Conservation (phyloP, 35 echinoderm and acorn worm species). For the Chiridota heheva region DNA sequence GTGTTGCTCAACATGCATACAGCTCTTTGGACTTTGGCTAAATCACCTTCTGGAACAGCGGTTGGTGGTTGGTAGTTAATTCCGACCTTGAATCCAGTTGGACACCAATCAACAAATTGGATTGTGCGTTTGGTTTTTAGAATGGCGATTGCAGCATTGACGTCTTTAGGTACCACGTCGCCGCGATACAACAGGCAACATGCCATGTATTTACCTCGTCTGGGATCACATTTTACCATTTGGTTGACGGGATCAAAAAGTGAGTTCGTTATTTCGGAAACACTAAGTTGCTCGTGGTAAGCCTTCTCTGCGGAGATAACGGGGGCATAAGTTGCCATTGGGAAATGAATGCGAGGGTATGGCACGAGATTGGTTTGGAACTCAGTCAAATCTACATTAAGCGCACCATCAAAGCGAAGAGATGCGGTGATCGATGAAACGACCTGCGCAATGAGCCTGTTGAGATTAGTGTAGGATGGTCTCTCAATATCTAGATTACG, state of each 20-base stretch:
- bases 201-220: slow-evolving; percentile 92
- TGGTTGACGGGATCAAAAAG: slow-evolving; percentile 82
- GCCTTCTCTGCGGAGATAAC: slow-evolving; percentile 94
- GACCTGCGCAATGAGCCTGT: slow-evolving; percentile 71
- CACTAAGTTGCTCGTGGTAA: slow-evolving; percentile 87
- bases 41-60: slow-evolving; percentile 80
- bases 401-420: slow-evolving; percentile 74
- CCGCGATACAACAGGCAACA: slow-evolving; percentile 85
- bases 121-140: slow-evolving; percentile 84
- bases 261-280: slow-evolving; percentile 87
- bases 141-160: slow-evolving; percentile 90
- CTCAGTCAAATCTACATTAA: slow-evolving; percentile 84
- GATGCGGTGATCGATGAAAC: slow-evolving; percentile 81
- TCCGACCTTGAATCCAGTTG: slow-evolving; percentile 86
- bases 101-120: slow-evolving; percentile 87
- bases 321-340: slow-evolving; percentile 67
- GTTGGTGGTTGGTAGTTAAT: slow-evolving; percentile 92
- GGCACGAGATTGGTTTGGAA: slow-evolving; percentile 87
- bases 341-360: slow-evolving; percentile 83
- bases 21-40: slow-evolving; percentile 79
- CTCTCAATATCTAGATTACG: slow-evolving; percentile 81
- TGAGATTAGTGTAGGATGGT: slow-evolving; percentile 79
- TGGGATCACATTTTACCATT: slow-evolving; percentile 89
- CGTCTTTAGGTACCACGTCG: slow-evolving; percentile 94
- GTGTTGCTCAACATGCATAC: slow-evolving; percentile 88